Evolutionary conservation across 2,113 vertebrate species (phyloP), one percentile per base, ranked within the genome.

Genomic region (Pao palembangensis): DNA sequence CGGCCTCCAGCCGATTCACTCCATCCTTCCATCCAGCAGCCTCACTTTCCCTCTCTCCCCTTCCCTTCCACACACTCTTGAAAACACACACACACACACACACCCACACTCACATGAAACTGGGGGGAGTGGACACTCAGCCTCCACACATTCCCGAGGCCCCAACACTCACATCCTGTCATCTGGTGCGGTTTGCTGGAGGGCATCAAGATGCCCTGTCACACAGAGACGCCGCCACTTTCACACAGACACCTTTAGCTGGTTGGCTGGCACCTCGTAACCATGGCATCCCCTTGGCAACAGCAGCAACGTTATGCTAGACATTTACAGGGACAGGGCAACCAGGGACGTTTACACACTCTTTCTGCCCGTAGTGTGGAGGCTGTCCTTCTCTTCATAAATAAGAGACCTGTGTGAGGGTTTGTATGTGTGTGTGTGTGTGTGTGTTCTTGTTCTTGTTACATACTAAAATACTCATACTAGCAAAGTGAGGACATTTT

Each of bases 251-350:
- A 61, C 76, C 49, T 76, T 85, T 76, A 78, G 78, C 82, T 80
- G 82, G 78, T 82, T 89, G 87, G 84, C 85, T 84, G 85, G 84
- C 82, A 85, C 85, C 85, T 81, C 67, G 85, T 89, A 89, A 89
- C 87, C 87, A 89, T 89, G 84, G 87, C 84, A 79, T 85, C 80
- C 80, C 80, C 87, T 82, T 88, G 83, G 84, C 84, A 85, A 85
- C 86, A 4, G 79, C 76, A 41, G 78, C 78, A 64, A 75, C 71
- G n/a, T n/a, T n/a, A n/a, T n/a, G n/a, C n/a, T n/a, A n/a, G n/a
- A n/a, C n/a, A n/a, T 78, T 79, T 69, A 78, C 82, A 85, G 81
- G 79, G 84, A 86, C 81, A 72, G 53, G 79, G 72, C 56, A 80
- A 68, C 72, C 71, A 78, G 67, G 51, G 71, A 66, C 69, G 18